Base-by-base conservation (phyloP, 2,113 vertebrate genomes). In the Papio anubis region DNA sequence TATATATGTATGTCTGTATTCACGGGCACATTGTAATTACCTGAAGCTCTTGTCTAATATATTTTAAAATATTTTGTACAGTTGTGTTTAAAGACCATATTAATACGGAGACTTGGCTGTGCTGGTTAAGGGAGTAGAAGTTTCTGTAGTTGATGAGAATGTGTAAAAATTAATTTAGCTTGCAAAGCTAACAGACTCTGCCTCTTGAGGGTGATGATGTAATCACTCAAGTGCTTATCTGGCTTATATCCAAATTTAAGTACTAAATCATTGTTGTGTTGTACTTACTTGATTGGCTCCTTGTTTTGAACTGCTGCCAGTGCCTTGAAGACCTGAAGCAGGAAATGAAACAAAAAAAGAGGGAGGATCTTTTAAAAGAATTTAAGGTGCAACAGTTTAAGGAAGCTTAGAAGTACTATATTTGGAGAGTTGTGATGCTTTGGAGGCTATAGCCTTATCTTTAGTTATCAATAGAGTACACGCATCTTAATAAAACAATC, bases 161-260 rank as follows among this genome's bases (percentile, higher is more conserved):
- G 98, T 98, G 97, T 98, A 98, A 98, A 98, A 98, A 99, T 99
- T 98, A 98, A 97, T 99, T 98, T 97, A 96, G 98, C 98, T 98
- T 95, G 97, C 98, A 98, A 87, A 48, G 43, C 98, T 98, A 96
- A 93, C 98, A 88, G 96, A 93, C 73, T 68, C 61, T 97, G 94
- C 98, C 98, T 97, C 97, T 93, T 92, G 96, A 97, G 97, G 97
- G 79, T 80, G 66, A 72, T 98, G 96, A 97, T 96, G 97, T 99
- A 98, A 98, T 98, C 98, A 72, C 90, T 94, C 94, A 80, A 97
- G 97, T 97, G 97, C 96, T 66, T 84, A 21, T 68, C 86, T 99
- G 98, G 98, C 98, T 73, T 64, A 8, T 38, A 4, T 98, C 98
- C 99, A 99, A 92, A 59, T 78, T 86, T 61, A 70, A 90, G 45